Conservation (phyloP, 2,888 invertebrate genomes). For the Pedicia rivosa region DNA sequence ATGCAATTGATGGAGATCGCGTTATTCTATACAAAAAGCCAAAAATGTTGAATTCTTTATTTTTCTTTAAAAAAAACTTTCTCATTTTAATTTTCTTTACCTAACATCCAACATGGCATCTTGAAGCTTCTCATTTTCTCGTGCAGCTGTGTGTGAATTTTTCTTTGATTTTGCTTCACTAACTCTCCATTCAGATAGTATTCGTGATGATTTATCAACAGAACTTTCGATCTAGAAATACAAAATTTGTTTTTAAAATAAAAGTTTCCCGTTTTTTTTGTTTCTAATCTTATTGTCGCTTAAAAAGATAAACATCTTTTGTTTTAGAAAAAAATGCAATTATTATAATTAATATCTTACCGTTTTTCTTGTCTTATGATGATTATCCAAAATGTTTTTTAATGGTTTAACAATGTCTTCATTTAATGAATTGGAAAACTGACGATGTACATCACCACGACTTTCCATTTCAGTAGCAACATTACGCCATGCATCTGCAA, state of each 20-base stretch:
- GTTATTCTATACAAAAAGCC: conserved; percentile 18
- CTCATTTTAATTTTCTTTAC: conserved; percentile 12
- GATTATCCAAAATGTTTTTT: conserved; percentile 50
- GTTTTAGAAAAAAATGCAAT: no score
- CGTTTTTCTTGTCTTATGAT: conserved; percentile 53
- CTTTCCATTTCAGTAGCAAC: conserved; percentile 86
- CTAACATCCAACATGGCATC: conserved; percentile 50
- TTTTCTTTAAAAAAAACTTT: conserved; percentile 1
- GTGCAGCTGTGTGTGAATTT: conserved; percentile 67
- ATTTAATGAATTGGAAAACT: conserved; percentile 57
- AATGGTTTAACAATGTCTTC: conserved; percentile 87
- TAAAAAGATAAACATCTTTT: no score
- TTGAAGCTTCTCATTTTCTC: conserved; percentile 84
- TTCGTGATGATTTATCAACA: conserved; percentile 73
- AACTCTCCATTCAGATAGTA: conserved; percentile 68
- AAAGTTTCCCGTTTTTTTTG: no score
- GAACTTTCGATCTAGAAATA: conserved; percentile 44
- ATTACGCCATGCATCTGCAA: conserved; percentile 82
- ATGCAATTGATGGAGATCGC: conserved; percentile 29
- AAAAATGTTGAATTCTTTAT: background rate
- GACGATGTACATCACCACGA: conserved; percentile 78
- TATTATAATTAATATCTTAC: no score
- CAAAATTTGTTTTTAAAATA: no score
- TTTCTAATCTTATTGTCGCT: no score
- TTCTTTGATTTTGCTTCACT: conserved; percentile 83